Conservation (phyloP, 2,888 invertebrate genomes). For the Epistrophella euchroma region DNA sequence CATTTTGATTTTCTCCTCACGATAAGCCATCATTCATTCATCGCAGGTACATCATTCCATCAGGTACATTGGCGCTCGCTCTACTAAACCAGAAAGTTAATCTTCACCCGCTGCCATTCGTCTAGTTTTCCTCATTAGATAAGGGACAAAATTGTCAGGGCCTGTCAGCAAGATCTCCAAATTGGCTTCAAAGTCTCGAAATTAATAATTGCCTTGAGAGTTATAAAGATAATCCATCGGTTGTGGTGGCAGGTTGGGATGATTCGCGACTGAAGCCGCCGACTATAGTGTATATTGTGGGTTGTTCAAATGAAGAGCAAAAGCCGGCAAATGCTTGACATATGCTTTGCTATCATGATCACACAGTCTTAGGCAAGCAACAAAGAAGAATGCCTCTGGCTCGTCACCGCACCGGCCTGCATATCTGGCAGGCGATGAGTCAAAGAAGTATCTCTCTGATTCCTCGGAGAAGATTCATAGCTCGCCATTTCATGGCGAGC, state of each 20-base stretch:
- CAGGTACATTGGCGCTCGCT: slow-evolving; percentile 21
- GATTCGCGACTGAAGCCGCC: neutral
- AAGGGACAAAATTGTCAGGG: slow-evolving; percentile 65
- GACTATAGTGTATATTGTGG: neutral
- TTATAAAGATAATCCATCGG: slow-evolving; percentile 46
- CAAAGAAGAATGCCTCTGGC: slow-evolving; percentile 58
- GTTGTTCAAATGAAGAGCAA: slow-evolving; percentile 52
- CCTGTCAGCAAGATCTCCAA: slow-evolving; percentile 68
- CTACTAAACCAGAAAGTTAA: slow-evolving; percentile 75
- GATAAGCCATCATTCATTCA: slow-evolving; percentile 64
- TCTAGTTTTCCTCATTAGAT: slow-evolving; percentile 74
- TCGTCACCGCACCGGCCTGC: slow-evolving; percentile 6
- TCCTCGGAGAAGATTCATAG: slow-evolving; percentile 23
- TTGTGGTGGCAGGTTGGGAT: neutral
- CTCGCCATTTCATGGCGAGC: slow-evolving; percentile 43
- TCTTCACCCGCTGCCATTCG: slow-evolving; percentile 68
- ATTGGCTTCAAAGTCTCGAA: slow-evolving; percentile 62
- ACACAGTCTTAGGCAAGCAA: slow-evolving; percentile 21
- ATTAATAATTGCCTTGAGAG: slow-evolving; percentile 68
- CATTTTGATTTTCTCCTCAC: slow-evolving; percentile 63
- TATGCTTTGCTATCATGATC: slow-evolving; percentile 66
- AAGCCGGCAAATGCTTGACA: slow-evolving; percentile 51
- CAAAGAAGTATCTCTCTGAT: slow-evolving; percentile 39
- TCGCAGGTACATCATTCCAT: slow-evolving; percentile 31
- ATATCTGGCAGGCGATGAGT: slow-evolving; percentile 37